These are phyloP conservation scores for Drosophila paranaensis DNA, from an alignment of 2,888 invertebrate genomes.

Conservation along the genomic window DNA sequence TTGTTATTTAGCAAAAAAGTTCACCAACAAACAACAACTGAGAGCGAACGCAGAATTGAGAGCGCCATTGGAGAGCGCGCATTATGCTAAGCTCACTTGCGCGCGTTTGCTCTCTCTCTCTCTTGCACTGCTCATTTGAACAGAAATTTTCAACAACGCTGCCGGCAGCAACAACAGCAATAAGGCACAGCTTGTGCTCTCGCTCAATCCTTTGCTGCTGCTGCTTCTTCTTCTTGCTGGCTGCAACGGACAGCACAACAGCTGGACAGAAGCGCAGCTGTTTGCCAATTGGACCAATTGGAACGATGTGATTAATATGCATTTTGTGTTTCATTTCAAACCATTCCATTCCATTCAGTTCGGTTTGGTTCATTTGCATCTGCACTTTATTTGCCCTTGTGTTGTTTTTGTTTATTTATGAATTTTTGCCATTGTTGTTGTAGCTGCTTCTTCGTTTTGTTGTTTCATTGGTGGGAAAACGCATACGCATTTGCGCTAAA, in stretches of 20 bases:
- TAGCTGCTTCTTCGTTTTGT: not conserved
- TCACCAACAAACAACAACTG: conserved; percentile 47
- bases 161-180: conserved; percentile 35
- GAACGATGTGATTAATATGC: conserved; percentile 6
- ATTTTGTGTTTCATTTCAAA: conserved; percentile 5
- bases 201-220: conserved; percentile 5
- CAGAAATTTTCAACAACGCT: conserved; percentile 50
- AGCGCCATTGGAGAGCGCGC: conserved; percentile 16
- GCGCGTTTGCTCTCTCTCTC: conserved; percentile 26
- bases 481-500: conserved; percentile 16
- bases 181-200: conserved; percentile 11
- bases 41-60: conserved; percentile 25
- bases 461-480: conserved; percentile 25
- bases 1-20: conserved; percentile 42
- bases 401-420: conserved; percentile 12
- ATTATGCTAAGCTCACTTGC: conserved; percentile 1
- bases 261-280: conserved; percentile 59
- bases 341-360: conserved; percentile 1
- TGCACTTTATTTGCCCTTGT: conserved; percentile 30
- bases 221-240: not conserved
- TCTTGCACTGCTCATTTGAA: conserved; percentile 31
- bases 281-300: conserved; percentile 40
- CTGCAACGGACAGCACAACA: conserved; percentile 47
- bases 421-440: not conserved
- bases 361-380: conserved; percentile 41